Percentiles rank a stretch among this genome's conserved stretches.
Conservation (phyloP, 2,113 vertebrate species). For the Calypte anna region DNA sequence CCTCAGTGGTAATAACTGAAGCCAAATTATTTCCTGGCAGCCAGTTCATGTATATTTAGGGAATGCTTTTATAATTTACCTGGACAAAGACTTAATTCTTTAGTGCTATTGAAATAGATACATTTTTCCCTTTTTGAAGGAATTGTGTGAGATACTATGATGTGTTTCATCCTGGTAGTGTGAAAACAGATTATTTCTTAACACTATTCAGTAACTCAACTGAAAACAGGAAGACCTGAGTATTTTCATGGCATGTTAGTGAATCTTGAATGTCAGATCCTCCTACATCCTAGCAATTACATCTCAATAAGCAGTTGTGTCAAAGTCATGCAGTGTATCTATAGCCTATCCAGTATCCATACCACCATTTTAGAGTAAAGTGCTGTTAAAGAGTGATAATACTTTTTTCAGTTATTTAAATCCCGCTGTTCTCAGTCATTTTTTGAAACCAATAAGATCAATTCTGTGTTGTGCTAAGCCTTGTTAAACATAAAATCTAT, state of each 20-base stretch:
- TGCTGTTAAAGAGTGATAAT: neutral
- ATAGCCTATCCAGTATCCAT: neutral
- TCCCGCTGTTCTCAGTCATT: neutral
- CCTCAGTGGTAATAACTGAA: neutral
- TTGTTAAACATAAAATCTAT: neutral
- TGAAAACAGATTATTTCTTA: neutral
- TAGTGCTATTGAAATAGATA: neutral
- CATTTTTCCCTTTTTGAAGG: neutral
- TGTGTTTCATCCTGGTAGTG: neutral
- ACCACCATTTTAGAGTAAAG: neutral
- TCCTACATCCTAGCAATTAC: neutral
- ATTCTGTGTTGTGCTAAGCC: neutral
- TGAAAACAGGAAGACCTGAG: neutral
- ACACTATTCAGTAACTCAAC: neutral
- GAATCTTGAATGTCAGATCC: neutral
- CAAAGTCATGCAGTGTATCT: neutral
- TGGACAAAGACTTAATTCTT: neutral
- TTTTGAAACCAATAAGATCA: neutral
- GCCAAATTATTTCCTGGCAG: neutral
- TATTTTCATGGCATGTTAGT: neutral
- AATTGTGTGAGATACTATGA: rapidly evolving
- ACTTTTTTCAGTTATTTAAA: neutral
- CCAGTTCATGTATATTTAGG: neutral
- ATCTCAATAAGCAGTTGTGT: neutral
- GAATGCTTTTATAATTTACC: neutral